These are phyloP conservation scores for Mesoclemmys tuberculata DNA, from an alignment of 2,113 vertebrate genomes.

Conservation along the genomic window DNA sequence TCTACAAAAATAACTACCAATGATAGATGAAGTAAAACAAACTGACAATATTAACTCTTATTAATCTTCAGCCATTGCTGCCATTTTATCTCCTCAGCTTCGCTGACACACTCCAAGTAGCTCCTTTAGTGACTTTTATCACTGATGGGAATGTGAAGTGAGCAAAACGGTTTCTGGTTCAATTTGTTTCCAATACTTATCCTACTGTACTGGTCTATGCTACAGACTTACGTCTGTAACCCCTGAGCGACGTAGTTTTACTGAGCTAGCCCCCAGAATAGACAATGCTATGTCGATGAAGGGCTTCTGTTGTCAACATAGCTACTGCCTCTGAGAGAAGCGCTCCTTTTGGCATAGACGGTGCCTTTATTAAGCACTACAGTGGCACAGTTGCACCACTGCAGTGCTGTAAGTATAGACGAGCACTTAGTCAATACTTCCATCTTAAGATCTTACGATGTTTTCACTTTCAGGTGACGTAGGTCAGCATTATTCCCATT, in stretches of 20 bases:
- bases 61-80: background rate
- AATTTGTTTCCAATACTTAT: background rate
- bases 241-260: no score
- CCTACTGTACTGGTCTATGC: background rate
- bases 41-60: background rate
- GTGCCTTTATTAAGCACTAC: background rate
- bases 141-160: background rate
- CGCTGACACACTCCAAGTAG: background rate
- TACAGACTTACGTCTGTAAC: background rate
- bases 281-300: background rate
- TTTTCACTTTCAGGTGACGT: slow-evolving; percentile 1
- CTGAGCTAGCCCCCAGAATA: background rate
- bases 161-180: background rate
- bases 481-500: background rate
- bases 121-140: background rate
- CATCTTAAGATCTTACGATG: background rate
- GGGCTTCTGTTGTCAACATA: background rate
- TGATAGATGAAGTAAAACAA: background rate
- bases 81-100: background rate
- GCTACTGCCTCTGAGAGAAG: background rate
- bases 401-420: background rate
- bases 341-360: background rate
- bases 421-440: background rate
- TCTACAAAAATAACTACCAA: background rate
- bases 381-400: background rate